phyloP scores from a whole-genome alignment of 2,113 vertebrate species.

The Microtus ochrogaster region DNA sequence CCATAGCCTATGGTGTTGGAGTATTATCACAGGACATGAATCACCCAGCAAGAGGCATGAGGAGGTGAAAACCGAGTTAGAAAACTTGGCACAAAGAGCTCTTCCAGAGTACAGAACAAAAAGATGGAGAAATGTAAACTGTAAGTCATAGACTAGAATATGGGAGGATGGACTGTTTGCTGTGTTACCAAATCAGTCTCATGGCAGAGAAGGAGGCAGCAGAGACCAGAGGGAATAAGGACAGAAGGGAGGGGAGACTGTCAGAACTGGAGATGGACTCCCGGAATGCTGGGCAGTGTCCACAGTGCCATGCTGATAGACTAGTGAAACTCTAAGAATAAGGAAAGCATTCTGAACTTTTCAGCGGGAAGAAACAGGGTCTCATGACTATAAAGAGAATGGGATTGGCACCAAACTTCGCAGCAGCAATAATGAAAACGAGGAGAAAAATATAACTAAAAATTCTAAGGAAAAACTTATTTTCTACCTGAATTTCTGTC shows the following conservation, averaged over 20 bases:
- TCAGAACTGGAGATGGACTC: not conserved
- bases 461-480: constrained; percentile 26
- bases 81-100: not conserved
- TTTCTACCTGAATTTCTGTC: not conserved
- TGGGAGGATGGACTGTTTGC: not conserved
- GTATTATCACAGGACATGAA: not conserved
- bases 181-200: not conserved
- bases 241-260: not conserved
- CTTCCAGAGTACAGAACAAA: not conserved
- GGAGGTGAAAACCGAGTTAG: not conserved
- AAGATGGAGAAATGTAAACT: not conserved
- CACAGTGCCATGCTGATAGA: not conserved
- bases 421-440: not conserved
- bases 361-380: constrained; percentile 10
- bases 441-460: not conserved
- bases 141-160: not conserved
- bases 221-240: not conserved
- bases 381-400: not conserved
- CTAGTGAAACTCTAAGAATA: not conserved
- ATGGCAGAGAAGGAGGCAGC: not conserved
- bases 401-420: not conserved
- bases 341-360: not conserved
- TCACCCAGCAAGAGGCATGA: not conserved
- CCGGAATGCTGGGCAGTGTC: not conserved
- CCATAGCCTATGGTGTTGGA: not conserved